Evolutionary conservation across 2,888 invertebrate genomes (phyloP), one percentile per base, ranked within the genome.

Genomic region (Apoderus coryli): DNA sequence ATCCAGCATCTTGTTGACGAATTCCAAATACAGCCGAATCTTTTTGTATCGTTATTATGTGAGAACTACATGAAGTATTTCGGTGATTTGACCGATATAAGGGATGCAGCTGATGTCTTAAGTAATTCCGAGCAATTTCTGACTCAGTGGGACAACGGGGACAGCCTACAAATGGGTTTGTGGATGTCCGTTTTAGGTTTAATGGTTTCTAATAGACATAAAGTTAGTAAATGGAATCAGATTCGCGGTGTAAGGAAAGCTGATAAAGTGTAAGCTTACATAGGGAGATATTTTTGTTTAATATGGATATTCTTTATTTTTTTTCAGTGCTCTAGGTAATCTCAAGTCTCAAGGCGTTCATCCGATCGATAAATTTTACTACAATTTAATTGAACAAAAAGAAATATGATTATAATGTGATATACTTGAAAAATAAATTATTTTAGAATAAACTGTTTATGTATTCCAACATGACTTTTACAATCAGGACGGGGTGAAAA

Each of bases 141-240:
- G 15, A 62, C 65, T 9, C 70, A 72, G 50, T 66, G 80, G 82
- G 69, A 52, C 4, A 67, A 47, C 11, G 44, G 50, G 22, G 52
- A 53, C 9, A 45, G 44, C 26, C 35, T 46, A 36, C 43, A 34
- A 45, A 69, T 67, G 53, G 76, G 76, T 12, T 56, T 74, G 39
- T 77, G 72, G 50, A 59, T 67, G 12, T 64, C 68, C 11, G 64
- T 77, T 10, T 65, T 77, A 28, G 76, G 80, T 13, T 53, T 77
- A 13, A 82, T 84, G 82, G 56, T 75, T 4, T 57, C 66, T 12
- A 84, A 84, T 55, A 61, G 65, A 48, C 62, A 69, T 13, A 76
- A 75, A 10, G 63, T 75, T 2, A 67, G 69, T 9, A 73, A 72
- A 16, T 82, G 81, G 80, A 76, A 73, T 56, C 78, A 78, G 31